These are phyloP conservation scores for Characodon lateralis DNA, from an alignment of 2,797 vertebrate species.

Conservation along the genomic window DNA sequence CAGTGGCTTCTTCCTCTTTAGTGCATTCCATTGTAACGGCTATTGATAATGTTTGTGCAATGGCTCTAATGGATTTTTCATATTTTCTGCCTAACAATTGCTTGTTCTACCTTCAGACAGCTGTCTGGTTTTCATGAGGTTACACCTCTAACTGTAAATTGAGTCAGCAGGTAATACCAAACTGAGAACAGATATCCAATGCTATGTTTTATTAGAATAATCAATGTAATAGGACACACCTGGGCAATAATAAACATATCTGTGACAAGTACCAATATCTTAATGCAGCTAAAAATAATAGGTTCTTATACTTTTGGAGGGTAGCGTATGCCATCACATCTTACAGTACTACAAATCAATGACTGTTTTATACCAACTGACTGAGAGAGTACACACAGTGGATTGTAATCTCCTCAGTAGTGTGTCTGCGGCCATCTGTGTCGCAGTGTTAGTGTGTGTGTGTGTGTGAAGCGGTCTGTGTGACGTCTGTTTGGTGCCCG, in stretches of 20 bases:
- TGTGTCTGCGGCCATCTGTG: constrained; percentile 73
- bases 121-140: background rate
- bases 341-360: constrained; percentile 50
- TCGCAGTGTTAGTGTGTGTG: constrained; percentile 59
- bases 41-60: background rate
- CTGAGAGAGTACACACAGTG: constrained; percentile 49
- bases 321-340: constrained; percentile 17
- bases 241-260: background rate
- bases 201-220: background rate
- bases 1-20: background rate
- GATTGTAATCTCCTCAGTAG: constrained; percentile 66
- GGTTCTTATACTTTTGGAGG: background rate
- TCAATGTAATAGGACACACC: background rate
- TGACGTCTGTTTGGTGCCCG: constrained; percentile 71
- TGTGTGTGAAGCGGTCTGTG: constrained; percentile 57
- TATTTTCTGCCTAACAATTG: background rate
- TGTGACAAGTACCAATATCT: background rate
- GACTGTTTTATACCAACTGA: constrained; percentile 55
- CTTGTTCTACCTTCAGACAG: background rate
- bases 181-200: background rate
- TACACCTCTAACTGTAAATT: background rate
- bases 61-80: background rate
- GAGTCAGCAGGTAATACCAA: background rate
- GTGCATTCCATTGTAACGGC: constrained; percentile 4
- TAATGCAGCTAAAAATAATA: background rate